Base-by-base conservation (phyloP, 2,113 vertebrate genomes). In the Scopus umbretta region DNA sequence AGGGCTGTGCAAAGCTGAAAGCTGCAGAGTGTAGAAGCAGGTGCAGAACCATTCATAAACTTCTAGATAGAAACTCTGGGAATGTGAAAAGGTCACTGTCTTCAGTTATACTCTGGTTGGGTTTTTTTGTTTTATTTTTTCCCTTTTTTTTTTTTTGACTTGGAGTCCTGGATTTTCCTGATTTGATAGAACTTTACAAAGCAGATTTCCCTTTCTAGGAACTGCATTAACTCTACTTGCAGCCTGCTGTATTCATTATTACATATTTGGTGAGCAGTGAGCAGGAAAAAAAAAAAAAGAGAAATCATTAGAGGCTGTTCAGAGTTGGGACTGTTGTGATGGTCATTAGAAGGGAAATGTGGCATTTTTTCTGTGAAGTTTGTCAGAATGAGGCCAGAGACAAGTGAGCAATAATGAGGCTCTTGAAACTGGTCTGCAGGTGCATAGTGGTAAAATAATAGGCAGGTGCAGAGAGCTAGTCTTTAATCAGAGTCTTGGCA, bases 401-500 rank as follows among this genome's bases (percentile, higher is more conserved):
- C 53, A 55, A 96, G 88, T 65, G 75, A 88, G 92, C 81, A 79
- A 63, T 97, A 85, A 95, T 79, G 78, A 96, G 80, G 40, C 70
- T 95, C 67, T 97, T 96, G 95, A 97, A 97, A 65, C 67, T 23
- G 58, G 56, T 40, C 85, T 98, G 94, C 63, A 97, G 95, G 95
- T 97, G 94, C 23, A 13, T 93, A 40, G 85, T 76, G 76, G 89
- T 75, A 82, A 96, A 97, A 96, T 92, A 85, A 94, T 18, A 83
- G 53, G 73, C 87, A 94, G 96, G 95, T 96, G 93, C 95, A 93
- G 83, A 80, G 67, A 79, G 62, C 4, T 21, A 59, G 90, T 62
- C 67, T 97, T 97, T 95, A 95, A 97, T 96, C 90, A 70, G 20
- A 89, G 65, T 86, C 87, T 95, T 96, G 87, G 87, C 92, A 97